Conservation (phyloP, 2,888 invertebrate genomes). For the Calliphora vomitoria region DNA sequence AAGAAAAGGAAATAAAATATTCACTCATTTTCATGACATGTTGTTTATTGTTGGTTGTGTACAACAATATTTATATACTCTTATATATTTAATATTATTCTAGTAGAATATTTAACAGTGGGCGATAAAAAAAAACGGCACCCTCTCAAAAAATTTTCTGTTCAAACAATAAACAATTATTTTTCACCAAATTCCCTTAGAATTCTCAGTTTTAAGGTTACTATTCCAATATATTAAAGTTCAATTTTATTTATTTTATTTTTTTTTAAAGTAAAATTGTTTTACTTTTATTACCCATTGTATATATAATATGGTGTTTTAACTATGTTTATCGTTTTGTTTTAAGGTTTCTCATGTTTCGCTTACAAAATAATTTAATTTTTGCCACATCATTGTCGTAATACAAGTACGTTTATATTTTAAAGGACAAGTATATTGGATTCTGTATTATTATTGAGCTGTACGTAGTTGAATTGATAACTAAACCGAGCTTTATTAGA, state of each 20-base stretch:
- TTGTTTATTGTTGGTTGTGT: constrained; percentile 15
- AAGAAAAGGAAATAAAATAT: not conserved
- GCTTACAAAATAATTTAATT: constrained; percentile 28
- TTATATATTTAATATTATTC: not conserved
- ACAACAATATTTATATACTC: constrained; percentile 5
- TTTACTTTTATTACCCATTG: not conserved
- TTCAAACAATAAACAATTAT: no score
- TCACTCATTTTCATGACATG: constrained; percentile 29
- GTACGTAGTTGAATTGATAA: constrained; percentile 8
- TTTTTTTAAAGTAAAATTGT: no score
- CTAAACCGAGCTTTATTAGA: not conserved
- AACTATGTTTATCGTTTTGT: not conserved
- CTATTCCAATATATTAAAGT: no score
- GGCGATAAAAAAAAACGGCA: not conserved
- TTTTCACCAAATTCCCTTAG: no score
- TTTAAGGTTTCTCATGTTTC: not conserved
- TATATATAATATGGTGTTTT: not conserved
- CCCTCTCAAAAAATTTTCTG: no score
- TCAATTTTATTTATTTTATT: no score
- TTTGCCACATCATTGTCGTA: constrained; percentile 32
- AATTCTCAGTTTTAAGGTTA: no score
- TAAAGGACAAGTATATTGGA: not conserved
- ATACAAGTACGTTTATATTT: not conserved
- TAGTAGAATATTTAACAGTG: no score
- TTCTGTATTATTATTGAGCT: constrained; percentile 6